Evolutionary conservation across 2,113 vertebrate species (phyloP).

Genomic region (Seriola dumerili): DNA sequence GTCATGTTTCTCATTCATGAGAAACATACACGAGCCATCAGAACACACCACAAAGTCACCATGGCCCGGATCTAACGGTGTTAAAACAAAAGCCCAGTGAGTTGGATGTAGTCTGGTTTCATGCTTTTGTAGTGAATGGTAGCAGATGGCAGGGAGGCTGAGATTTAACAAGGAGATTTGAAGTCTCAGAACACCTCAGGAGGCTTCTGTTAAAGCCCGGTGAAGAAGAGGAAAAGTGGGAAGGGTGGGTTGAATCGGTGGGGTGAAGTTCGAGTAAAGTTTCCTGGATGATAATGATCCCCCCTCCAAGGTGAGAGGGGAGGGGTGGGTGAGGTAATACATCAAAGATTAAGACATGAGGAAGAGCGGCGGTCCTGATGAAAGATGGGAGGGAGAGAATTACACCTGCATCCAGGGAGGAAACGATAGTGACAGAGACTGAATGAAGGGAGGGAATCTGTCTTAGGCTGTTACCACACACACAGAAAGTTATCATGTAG

Average conservation of each 20-base stretch:
- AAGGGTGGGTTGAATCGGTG: slow-evolving; percentile 10
- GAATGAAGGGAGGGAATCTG: slow-evolving; percentile 42
- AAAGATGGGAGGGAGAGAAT: slow-evolving; percentile 62
- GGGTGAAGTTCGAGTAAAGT: slow-evolving; percentile 41
- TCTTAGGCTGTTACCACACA: slow-evolving; percentile 28
- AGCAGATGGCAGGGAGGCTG: slow-evolving; percentile 21
- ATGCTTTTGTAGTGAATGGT: neutral
- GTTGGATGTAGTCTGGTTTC: slow-evolving; percentile 10
- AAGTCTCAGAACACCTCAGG: slow-evolving; percentile 35
- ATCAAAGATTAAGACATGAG: slow-evolving; percentile 70
- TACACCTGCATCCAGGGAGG: slow-evolving; percentile 44
- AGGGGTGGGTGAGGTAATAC: slow-evolving; percentile 46
- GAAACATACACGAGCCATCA: slow-evolving; percentile 7
- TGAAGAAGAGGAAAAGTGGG: neutral
- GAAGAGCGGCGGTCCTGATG: slow-evolving; percentile 54
- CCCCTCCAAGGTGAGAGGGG: slow-evolving; percentile 63
- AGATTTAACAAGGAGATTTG: slow-evolving; percentile 26
- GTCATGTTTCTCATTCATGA: slow-evolving; percentile 1
- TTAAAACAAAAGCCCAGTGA: slow-evolving; percentile 12
- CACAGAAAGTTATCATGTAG: slow-evolving; percentile 21
- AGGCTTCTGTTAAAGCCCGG: slow-evolving; percentile 39
- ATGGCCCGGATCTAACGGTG: neutral
- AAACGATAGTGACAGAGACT: slow-evolving; percentile 51
- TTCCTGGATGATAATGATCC: slow-evolving; percentile 68
- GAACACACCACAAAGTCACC: neutral